These are phyloP conservation scores for Amblyornis subalaris DNA, from an alignment of 2,113 vertebrate genomes.

Conservation along the genomic window DNA sequence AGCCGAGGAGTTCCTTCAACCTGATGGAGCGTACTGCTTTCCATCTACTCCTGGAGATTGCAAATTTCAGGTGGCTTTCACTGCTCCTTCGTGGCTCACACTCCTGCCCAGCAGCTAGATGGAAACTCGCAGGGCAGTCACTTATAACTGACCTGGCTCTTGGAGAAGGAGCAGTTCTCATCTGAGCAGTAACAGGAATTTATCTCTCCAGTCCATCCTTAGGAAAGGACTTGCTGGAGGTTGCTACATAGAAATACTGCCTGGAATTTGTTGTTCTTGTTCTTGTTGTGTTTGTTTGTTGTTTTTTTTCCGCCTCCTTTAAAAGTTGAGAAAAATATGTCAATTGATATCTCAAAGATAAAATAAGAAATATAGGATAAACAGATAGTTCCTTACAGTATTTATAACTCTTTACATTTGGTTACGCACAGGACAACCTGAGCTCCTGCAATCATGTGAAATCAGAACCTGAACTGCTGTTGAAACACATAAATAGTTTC, in stretches of 20 bases:
- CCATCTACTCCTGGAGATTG: neutral
- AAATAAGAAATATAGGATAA: neutral
- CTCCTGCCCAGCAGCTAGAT: neutral
- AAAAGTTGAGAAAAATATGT: neutral
- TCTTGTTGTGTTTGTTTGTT: neutral
- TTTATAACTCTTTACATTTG: neutral
- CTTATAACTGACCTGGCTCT: neutral
- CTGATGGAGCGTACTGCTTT: neutral
- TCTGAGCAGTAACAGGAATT: neutral
- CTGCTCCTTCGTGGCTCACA: neutral
- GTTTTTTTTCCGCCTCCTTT: rapidly evolving
- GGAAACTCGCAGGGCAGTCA: neutral
- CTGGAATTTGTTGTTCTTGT: neutral
- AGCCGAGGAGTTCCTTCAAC: neutral
- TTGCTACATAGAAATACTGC: neutral
- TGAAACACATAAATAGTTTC: neutral
- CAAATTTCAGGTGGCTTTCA: neutral
- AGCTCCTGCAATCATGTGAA: neutral
- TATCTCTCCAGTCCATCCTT: neutral
- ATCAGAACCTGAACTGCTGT: neutral
- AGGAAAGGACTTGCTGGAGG: neutral
- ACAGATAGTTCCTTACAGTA: neutral
- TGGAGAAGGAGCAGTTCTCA: neutral
- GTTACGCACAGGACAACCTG: neutral
- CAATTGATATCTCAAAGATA: neutral